A percentile compares a stretch with the other conserved stretches of the same genome.
phyloP scores from a whole-genome alignment of 2,888 invertebrate genomes.

The Idaea biselata region DNA sequence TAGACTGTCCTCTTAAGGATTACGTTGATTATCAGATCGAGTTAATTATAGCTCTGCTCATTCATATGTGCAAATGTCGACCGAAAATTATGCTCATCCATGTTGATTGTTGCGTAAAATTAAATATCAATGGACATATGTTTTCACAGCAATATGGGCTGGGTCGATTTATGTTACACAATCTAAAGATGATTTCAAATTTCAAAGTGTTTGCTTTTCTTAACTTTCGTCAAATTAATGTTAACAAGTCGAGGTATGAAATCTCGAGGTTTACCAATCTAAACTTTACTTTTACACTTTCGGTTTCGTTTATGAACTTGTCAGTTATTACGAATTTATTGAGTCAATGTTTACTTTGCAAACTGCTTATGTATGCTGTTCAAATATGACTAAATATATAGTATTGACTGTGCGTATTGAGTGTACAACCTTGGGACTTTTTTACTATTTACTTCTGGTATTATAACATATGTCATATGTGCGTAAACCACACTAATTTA shows the following conservation, averaged over 20 bases:
- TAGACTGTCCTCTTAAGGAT: too few species aligned
- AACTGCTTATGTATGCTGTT: neutral
- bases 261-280: neutral
- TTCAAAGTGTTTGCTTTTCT: constrained; percentile 1
- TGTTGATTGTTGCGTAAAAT: neutral
- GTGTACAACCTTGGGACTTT: neutral
- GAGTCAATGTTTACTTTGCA: neutral
- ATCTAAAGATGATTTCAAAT: neutral
- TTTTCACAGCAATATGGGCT: neutral
- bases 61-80: neutral
- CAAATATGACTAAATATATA: neutral
- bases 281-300: constrained; percentile 14
- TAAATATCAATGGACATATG: neutral
- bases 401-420: neutral
- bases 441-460: too few species aligned
- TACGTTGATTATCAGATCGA: neutral
- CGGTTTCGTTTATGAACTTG: constrained; percentile 10
- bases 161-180: neutral
- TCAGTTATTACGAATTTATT: neutral
- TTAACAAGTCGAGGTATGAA: neutral
- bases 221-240: neutral
- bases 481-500: neutral
- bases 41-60: neutral
- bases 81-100: neutral
- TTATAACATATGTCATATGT: too few species aligned